These are phyloP conservation scores for Heliconius cydno DNA, from an alignment of 2,888 invertebrate species.

Conservation along the genomic window DNA sequence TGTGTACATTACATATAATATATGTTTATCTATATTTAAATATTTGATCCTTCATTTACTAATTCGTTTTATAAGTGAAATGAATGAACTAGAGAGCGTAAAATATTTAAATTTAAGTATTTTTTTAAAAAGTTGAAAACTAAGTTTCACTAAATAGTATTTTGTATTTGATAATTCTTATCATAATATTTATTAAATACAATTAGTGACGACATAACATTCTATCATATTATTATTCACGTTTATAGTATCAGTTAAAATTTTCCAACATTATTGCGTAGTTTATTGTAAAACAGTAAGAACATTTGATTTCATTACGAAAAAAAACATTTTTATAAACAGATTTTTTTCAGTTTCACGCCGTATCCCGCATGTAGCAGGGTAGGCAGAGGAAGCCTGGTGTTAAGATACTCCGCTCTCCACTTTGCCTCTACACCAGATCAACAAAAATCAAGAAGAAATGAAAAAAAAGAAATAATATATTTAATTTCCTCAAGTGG, in stretches of 20 bases:
- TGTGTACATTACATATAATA: too few species aligned
- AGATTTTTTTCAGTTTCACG: too few species aligned
- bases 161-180: constrained; percentile 5
- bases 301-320: neutral
- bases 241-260: constrained; percentile 4
- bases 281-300: constrained; percentile 2
- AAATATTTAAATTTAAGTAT: neutral
- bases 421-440: too few species aligned
- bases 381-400: too few species aligned
- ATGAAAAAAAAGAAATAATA: too few species aligned
- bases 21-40: too few species aligned
- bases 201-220: neutral
- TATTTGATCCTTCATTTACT: too few species aligned
- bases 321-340: neutral
- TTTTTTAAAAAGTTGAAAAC: neutral
- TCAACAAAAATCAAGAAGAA: too few species aligned
- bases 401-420: too few species aligned
- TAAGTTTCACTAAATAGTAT: neutral
- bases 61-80: too few species aligned
- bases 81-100: neutral
- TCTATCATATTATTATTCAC: constrained; percentile 23
- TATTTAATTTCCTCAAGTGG: too few species aligned
- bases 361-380: too few species aligned
- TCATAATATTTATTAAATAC: constrained; percentile 17
- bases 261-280: constrained; percentile 17